phyloP scores from a whole-genome alignment of 1,140 invertebrate species.

The Yoshiicerus persimilis region DNA sequence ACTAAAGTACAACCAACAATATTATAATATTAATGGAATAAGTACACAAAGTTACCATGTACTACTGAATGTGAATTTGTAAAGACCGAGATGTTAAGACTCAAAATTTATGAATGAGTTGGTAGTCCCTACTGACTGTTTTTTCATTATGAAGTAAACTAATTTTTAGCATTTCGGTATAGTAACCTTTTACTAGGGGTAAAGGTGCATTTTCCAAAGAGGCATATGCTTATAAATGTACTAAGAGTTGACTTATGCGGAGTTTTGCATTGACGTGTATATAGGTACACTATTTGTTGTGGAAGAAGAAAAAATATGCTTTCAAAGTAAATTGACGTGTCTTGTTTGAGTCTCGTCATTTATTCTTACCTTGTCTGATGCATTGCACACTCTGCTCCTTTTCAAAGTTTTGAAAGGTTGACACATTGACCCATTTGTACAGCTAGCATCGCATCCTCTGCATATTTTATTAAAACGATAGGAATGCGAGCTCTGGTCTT shows the following conservation, averaged over 20 bases:
- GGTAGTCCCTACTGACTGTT: background rate
- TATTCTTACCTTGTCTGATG: background rate
- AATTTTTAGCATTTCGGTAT: background rate
- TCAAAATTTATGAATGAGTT: background rate
- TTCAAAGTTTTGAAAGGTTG: conserved; percentile 17
- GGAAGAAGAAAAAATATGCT: background rate
- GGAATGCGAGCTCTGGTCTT: background rate
- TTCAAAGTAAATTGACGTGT: background rate
- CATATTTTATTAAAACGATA: background rate
- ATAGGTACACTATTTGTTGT: background rate
- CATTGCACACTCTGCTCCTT: background rate
- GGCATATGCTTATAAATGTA: background rate
- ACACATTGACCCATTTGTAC: conserved; percentile 15
- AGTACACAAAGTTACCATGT: background rate
- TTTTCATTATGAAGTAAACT: background rate
- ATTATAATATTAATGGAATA: background rate
- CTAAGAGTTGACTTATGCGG: background rate
- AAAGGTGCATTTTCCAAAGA: background rate
- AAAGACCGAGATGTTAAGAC: background rate
- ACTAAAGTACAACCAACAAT: background rate
- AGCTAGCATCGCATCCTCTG: background rate
- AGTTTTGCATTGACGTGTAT: background rate
- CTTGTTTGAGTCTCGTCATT: background rate
- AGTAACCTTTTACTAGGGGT: background rate
- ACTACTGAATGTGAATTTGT: too few species aligned